These are phyloP conservation scores for Bombus soroeensis DNA, from an alignment of 1,140 invertebrate genomes.

Conservation along the genomic window DNA sequence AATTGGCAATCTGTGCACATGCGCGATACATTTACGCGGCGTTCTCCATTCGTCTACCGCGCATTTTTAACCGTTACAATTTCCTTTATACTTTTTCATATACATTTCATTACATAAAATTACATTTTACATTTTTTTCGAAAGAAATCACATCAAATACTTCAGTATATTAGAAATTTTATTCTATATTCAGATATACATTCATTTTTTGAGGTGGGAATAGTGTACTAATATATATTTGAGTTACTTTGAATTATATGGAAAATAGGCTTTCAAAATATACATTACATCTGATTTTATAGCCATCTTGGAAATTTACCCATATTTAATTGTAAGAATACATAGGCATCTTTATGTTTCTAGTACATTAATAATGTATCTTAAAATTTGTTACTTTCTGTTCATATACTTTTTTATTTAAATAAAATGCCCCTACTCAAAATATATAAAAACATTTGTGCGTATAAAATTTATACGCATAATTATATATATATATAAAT, in stretches of 20 bases:
- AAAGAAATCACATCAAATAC: background rate
- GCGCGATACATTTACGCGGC: slow-evolving; percentile 58
- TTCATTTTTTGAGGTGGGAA: slow-evolving; percentile 42
- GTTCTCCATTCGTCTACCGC: slow-evolving; percentile 26
- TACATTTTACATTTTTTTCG: background rate
- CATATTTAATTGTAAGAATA: background rate
- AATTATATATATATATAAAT: background rate
- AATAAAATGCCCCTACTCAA: slow-evolving; percentile 1
- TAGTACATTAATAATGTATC: slow-evolving; percentile 12
- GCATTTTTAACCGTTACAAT: slow-evolving; percentile 23
- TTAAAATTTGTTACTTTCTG: background rate
- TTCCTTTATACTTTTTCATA: too few species aligned
- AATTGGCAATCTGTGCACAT: slow-evolving; percentile 54
- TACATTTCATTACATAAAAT: background rate
- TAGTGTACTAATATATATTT: slow-evolving; percentile 55
- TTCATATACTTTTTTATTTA: background rate
- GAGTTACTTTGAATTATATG: slow-evolving; percentile 35
- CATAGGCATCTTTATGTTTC: background rate
- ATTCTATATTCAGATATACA: slow-evolving; percentile 50
- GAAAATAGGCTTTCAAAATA: slow-evolving; percentile 58
- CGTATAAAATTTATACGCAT: background rate
- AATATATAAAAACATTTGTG: slow-evolving; percentile 17
- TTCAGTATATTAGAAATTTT: slow-evolving; percentile 38
- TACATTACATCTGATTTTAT: slow-evolving; percentile 26
- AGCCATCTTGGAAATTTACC: slow-evolving; percentile 33